Evolutionary conservation across 2,888 invertebrate genomes (phyloP).

Genomic region (Aromia moschata): DNA sequence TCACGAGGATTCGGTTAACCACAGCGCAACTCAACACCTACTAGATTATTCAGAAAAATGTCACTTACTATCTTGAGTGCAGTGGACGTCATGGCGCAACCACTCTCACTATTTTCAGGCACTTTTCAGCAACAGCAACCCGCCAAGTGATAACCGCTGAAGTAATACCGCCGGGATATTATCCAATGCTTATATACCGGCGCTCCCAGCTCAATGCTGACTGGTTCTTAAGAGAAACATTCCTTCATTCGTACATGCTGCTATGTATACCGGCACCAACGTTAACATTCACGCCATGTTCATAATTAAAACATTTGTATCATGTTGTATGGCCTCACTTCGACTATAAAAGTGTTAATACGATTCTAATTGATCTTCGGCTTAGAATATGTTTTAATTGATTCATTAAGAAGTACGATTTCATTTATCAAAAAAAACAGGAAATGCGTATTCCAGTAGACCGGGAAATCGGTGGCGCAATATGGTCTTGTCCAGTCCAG

Average conservation of each 20-base stretch:
- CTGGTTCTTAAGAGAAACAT: constrained; percentile 56
- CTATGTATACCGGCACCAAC: constrained; percentile 33
- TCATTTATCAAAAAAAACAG: no score
- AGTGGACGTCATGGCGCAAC: constrained; percentile 9
- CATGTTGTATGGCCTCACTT: constrained; percentile 46
- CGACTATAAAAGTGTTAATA: constrained; percentile 34
- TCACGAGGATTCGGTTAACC: no score
- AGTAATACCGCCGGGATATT: constrained; percentile 36
- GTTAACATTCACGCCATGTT: constrained; percentile 43
- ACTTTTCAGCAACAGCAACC: constrained; percentile 24
- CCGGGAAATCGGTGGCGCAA: no score
- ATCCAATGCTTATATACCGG: constrained; percentile 50
- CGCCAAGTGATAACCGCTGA: constrained; percentile 32
- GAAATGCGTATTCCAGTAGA: no score
- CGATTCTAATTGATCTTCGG: constrained; percentile 16
- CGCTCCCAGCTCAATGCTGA: constrained; percentile 57
- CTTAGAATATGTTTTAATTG: no score
- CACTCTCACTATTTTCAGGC: constrained; percentile 19
- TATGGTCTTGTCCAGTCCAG: no score
- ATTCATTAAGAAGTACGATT: no score
- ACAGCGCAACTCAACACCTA: not conserved
- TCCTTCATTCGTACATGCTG: constrained; percentile 45
- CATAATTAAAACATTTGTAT: constrained; percentile 50
- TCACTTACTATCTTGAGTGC: constrained; percentile 19
- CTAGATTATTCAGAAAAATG: not conserved